Percentiles rank a stretch among this genome's conserved stretches.
These are phyloP conservation scores for Cydia fagiglandana DNA, from an alignment of 1,140 invertebrate species.

Conservation along the genomic window DNA sequence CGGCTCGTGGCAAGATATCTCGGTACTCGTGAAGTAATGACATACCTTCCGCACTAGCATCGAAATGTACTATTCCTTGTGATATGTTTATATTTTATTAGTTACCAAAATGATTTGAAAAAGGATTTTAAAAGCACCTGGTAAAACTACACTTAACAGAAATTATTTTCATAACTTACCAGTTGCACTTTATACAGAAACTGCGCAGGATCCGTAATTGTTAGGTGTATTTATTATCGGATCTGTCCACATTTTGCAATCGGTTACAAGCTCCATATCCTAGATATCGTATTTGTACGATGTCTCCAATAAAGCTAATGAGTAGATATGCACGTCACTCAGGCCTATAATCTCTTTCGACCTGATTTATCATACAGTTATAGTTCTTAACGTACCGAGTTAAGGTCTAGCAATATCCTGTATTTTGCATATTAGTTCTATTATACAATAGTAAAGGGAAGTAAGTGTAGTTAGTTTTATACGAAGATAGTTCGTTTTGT, in stretches of 20 bases:
- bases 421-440: neutral
- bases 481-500: neutral
- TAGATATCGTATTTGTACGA: slow-evolving; percentile 2
- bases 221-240: neutral
- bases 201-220: neutral
- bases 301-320: slow-evolving; percentile 4
- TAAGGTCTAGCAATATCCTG: neutral
- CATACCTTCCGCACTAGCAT: no score
- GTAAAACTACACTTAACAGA: no score
- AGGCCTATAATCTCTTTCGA: slow-evolving; percentile 7
- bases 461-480: neutral
- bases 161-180: no score
- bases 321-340: neutral
- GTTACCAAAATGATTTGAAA: no score
- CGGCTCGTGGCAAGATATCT: no score
- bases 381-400: neutral
- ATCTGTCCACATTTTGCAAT: neutral
- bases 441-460: neutral
- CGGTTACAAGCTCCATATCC: slow-evolving; percentile 1
- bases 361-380: neutral
- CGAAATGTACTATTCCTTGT: no score
- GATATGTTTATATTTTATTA: no score
- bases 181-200: no score
- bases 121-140: no score
- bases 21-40: no score